Conservation (phyloP, 2,113 vertebrate species). For the Osmerus eperlanus region DNA sequence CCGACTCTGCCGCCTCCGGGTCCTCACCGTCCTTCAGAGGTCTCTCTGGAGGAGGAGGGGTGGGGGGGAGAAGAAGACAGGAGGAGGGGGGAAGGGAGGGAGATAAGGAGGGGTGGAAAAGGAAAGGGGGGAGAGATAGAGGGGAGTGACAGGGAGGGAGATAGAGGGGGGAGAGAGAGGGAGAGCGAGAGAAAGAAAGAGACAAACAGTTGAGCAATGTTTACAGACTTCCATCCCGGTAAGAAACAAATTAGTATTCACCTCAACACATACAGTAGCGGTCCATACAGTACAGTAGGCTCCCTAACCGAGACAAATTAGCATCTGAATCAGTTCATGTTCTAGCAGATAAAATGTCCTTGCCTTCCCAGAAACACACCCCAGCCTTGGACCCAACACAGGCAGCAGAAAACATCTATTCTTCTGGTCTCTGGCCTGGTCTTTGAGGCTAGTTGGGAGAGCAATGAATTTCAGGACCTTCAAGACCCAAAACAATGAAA, state of each 20-base stretch:
- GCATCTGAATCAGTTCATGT: not conserved
- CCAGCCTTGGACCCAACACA: not conserved
- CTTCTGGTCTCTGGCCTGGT: too few species aligned
- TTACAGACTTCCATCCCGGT: not conserved
- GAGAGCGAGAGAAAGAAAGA: not conserved
- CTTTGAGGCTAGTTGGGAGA: too few species aligned
- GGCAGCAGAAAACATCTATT: too few species aligned
- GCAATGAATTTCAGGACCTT: too few species aligned
- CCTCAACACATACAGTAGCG: too few species aligned
- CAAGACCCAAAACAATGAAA: too few species aligned
- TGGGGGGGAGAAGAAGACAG: not conserved
- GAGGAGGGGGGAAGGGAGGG: not conserved
- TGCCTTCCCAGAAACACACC: not conserved
- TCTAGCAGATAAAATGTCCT: not conserved
- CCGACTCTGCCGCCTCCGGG: slow-evolving; percentile 63
- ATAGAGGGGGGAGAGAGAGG: too few species aligned
- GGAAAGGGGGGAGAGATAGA: too few species aligned
- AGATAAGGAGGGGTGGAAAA: not conserved
- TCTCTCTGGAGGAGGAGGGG: slow-evolving; percentile 66
- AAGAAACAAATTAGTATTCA: too few species aligned
- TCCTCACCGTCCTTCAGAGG: slow-evolving; percentile 81
- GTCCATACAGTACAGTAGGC: not conserved
- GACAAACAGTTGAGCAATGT: not conserved
- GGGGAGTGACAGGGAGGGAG: too few species aligned
- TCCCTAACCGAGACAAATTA: not conserved